Evolutionary conservation across 2,888 invertebrate genomes (phyloP).

Genomic region (Nyleta sp.): DNA sequence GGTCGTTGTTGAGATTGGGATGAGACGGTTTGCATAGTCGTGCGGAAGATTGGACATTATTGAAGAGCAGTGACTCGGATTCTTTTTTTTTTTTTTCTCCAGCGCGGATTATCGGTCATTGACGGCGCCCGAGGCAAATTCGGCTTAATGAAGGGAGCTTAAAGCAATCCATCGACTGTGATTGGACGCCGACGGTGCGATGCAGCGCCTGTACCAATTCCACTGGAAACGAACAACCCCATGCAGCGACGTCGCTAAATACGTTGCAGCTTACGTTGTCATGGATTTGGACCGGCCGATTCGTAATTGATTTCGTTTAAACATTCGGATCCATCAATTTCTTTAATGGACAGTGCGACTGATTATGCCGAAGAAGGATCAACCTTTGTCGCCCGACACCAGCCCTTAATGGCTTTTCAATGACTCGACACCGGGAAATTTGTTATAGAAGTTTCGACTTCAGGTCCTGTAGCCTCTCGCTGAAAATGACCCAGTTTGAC

Average conservation of each 20-base stretch:
- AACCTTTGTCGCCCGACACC: slow-evolving; percentile 33
- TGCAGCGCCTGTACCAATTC: slow-evolving; percentile 72
- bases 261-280: slow-evolving; percentile 68
- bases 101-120: slow-evolving; percentile 69
- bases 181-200: slow-evolving; percentile 76
- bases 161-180: slow-evolving; percentile 68
- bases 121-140: slow-evolving; percentile 71
- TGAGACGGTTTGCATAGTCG: slow-evolving; percentile 55
- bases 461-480: too few species aligned
- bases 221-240: slow-evolving; percentile 71
- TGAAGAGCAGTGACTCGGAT: slow-evolving; percentile 69
- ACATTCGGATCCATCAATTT: slow-evolving; percentile 68
- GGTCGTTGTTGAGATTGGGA: slow-evolving; percentile 40
- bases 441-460: background rate
- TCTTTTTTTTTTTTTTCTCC: slow-evolving; percentile 65
- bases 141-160: slow-evolving; percentile 74
- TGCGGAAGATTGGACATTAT: slow-evolving; percentile 66
- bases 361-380: slow-evolving; percentile 40
- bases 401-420: slow-evolving; percentile 16
- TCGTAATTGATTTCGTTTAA: slow-evolving; percentile 76
- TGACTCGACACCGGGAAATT: background rate
- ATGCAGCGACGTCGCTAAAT: slow-evolving; percentile 69
- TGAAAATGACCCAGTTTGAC: too few species aligned
- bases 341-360: slow-evolving; percentile 47
- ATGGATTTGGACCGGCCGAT: slow-evolving; percentile 70